Evolutionary conservation across 2,797 vertebrate species (phyloP), one percentile per base, ranked within the genome.

Genomic region (Anableps anableps): DNA sequence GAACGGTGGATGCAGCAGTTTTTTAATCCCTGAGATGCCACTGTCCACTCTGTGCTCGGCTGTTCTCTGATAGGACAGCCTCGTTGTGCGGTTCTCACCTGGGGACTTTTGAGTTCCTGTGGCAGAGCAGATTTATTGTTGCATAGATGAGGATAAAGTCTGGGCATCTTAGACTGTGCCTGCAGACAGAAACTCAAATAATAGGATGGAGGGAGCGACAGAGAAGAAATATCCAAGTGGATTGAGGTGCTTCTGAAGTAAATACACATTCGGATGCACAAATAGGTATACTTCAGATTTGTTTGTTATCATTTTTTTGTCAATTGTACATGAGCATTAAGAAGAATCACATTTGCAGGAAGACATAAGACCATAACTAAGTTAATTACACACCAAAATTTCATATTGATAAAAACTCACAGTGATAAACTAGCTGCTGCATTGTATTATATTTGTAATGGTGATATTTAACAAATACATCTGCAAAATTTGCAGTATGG

Each of bases 1-100:
- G 92, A 95, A 92, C 85, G 90, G 88, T 92, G 88, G 93, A 93
- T 90, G 91, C 93, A 91, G 93, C 94, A 94, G 72, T 94, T 94
- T 94, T 95, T 95, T 93, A 94, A 95, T 94, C 93, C 93, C 89
- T 84, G 84, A 88, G 90, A 94, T 93, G 89, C 91, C 88, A 86
- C 89, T 91, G 92, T 93, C 93, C 93, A 90, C 86, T 89, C 90
- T 92, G 90, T 90, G 91, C 90, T 93, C 83, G 89, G 88, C 87
- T 90, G 89, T 91, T 86, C 88, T 85, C 89, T 88, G 89, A 93
- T 93, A 92, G 88, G 85, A 86, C 81, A 78, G 81, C 78, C 88
- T 81, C 81, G 81, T 87, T 72, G 45, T 71, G 45, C 81, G 82
- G 77, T 77, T 81, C 88, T 90, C 89, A 94, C 93, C 93, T 94